Evolutionary conservation across 1,140 invertebrate genomes (phyloP).

Genomic region (Popillia japonica): DNA sequence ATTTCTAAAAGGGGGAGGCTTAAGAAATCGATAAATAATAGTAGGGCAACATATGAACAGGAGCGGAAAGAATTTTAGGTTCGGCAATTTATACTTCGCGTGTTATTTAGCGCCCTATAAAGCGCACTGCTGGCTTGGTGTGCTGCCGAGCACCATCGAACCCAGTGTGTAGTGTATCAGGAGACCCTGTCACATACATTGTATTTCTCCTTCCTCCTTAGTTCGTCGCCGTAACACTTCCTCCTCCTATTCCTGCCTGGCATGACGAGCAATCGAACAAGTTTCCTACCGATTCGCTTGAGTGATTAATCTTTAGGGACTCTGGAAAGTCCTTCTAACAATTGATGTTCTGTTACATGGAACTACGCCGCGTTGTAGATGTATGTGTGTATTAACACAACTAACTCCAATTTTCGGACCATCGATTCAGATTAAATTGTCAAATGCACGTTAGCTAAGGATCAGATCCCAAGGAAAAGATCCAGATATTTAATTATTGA

Average conservation of each 20-base stretch:
- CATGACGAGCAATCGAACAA: constrained; percentile 39
- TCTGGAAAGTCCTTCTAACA: constrained; percentile 34
- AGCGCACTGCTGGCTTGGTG: background rate
- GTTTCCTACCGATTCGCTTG: constrained; percentile 37
- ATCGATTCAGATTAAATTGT: constrained; percentile 35
- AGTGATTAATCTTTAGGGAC: constrained; percentile 38
- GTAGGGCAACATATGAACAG: constrained; percentile 36
- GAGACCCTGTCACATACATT: constrained; percentile 38
- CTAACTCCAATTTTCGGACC: constrained; percentile 31
- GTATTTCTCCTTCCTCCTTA: constrained; percentile 11
- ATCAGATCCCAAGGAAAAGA: background rate
- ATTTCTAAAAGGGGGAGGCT: background rate
- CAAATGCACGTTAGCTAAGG: background rate
- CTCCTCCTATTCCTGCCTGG: constrained; percentile 12
- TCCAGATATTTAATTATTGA: background rate
- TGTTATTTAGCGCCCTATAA: constrained; percentile 39
- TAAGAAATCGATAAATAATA: constrained; percentile 36
- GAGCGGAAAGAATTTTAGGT: constrained; percentile 38
- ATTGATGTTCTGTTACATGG: constrained; percentile 36
- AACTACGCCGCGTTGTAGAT: constrained; percentile 3
- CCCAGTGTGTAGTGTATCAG: constrained; percentile 21
- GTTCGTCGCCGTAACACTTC: constrained; percentile 29
- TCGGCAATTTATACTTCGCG: constrained; percentile 36
- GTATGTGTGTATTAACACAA: constrained; percentile 34
- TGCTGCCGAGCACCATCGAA: constrained; percentile 16